Conservation (phyloP, 2,888 invertebrate genomes). For the Drosophila prolongata region DNA sequence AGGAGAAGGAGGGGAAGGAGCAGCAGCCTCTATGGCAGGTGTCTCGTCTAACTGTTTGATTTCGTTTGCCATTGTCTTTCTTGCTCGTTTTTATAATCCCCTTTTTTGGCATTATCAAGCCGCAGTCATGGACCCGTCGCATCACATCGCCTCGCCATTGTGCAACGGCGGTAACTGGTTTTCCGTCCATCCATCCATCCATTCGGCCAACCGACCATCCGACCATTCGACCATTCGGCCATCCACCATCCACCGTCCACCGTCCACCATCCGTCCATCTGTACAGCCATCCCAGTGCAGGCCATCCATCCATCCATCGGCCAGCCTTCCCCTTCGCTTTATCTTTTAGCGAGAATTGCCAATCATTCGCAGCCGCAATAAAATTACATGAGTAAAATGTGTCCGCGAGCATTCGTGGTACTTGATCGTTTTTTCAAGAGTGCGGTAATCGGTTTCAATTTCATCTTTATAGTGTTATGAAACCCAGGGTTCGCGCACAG, state of each 20-base stretch:
- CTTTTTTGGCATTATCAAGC: conserved; percentile 39
- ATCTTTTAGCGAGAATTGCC: conserved; percentile 79
- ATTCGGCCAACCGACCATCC: conserved; percentile 1
- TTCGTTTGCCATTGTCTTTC: conserved; percentile 62
- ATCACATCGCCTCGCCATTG: conserved; percentile 37
- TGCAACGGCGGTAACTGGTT: conserved; percentile 61
- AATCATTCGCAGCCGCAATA: conserved; percentile 80
- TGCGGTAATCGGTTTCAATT: conserved; percentile 82
- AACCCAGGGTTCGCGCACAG: conserved; percentile 61
- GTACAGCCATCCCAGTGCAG: conserved; percentile 5
- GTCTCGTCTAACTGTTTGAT: conserved; percentile 58
- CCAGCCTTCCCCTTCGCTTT: conserved; percentile 50
- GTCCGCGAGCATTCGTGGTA: conserved; percentile 80
- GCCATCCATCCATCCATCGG: conserved; percentile 26
- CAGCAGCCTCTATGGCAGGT: conserved; percentile 51
- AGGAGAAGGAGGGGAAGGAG: too few relatives aligned
- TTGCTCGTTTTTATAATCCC: conserved; percentile 29
- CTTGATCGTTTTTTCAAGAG: conserved; percentile 79
- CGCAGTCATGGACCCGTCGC: conserved; percentile 37
- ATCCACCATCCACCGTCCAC: conserved; percentile 22
- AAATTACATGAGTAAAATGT: conserved; percentile 82
- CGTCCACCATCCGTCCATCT: conserved; percentile 30
- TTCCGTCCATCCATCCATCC: conserved; percentile 43
- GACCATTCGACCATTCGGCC: conserved; percentile 22
- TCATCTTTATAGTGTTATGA: conserved; percentile 80